Evolutionary conservation across 2,888 invertebrate genomes (phyloP).

Genomic region (Phymatocera aterrima): DNA sequence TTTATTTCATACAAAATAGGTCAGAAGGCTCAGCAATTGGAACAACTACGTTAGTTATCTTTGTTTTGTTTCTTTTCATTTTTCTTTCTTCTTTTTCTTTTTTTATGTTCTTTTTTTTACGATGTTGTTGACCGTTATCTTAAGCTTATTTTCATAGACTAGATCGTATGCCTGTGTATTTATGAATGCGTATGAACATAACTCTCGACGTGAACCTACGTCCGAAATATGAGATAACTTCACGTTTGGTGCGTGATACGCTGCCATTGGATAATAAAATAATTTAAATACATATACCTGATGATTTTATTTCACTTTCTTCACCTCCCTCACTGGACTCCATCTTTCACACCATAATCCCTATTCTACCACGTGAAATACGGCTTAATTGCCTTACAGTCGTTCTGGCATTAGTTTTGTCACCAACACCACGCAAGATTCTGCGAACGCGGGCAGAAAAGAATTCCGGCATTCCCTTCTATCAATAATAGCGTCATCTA

Average conservation of each 20-base stretch:
- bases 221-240: neutral
- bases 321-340: neutral
- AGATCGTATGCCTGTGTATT: conserved; percentile 35
- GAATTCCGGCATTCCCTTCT: too few relatives aligned
- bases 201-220: conserved; percentile 3
- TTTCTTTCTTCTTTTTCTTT: neutral
- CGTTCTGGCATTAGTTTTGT: neutral
- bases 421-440: neutral
- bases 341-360: neutral
- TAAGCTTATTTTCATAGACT: conserved; percentile 16
- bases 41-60: too few relatives aligned
- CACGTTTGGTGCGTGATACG: conserved; percentile 2
- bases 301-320: neutral
- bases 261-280: conserved; percentile 35
- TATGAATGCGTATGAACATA: conserved; percentile 38
- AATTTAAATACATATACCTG: conserved; percentile 12
- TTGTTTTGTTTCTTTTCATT: too few relatives aligned
- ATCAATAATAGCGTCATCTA: too few relatives aligned
- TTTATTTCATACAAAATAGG: too few relatives aligned
- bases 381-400: neutral
- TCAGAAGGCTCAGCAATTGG: too few relatives aligned
- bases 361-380: neutral
- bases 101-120: neutral
- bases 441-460: too few relatives aligned
- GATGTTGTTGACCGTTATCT: neutral